Evolutionary conservation across 1,140 invertebrate species (phyloP), one percentile per base, ranked within the genome.

Genomic region (Carposina sasakii): DNA sequence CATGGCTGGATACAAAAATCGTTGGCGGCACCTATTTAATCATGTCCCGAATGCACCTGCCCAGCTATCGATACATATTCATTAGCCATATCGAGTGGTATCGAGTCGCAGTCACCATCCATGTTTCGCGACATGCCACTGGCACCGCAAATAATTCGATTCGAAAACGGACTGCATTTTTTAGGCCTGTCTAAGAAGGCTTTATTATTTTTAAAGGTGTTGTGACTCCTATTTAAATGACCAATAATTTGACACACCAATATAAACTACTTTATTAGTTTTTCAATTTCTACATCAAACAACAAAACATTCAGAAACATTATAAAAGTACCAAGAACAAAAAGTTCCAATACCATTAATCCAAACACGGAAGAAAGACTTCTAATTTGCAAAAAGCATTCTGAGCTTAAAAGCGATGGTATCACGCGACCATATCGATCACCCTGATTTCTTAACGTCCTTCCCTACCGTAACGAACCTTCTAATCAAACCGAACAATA

Each of bases 51-150:
- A 41, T 60, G 63, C 74, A 77, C 77, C 72, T 77, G 74, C 73
- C 60, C 55, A 52, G n/a, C n/a, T n/a, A n/a, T n/a, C n/a, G 63
- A 78, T 81, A 76, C 75, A 81, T 78, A 78, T 78, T 81, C 75
- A 81, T 81, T 76, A 77, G 51, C 43, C 45, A 61, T 76, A 76
- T 76, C 71, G 63, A 40, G 23, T 48, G n/a, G n/a, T n/a, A 40
- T 40, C 47, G 39, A 42, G 54, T 60, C 53, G 50, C 68, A 68
- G 66, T 71, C 71, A 63, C 62, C 76, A 75, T 76, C 71, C 61
- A 72, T 78, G 73, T 71, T 69, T 68, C 62, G 63, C 64, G 54
- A 69, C 57, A 61, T 52, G 56, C 52, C 49, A 55, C 57, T 54
- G 58, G n/a, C n/a, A n/a, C n/a, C n/a, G n/a, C n/a, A n/a, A n/a